Base-by-base conservation (phyloP, 2,888 invertebrate species). In the Axea sp. region DNA sequence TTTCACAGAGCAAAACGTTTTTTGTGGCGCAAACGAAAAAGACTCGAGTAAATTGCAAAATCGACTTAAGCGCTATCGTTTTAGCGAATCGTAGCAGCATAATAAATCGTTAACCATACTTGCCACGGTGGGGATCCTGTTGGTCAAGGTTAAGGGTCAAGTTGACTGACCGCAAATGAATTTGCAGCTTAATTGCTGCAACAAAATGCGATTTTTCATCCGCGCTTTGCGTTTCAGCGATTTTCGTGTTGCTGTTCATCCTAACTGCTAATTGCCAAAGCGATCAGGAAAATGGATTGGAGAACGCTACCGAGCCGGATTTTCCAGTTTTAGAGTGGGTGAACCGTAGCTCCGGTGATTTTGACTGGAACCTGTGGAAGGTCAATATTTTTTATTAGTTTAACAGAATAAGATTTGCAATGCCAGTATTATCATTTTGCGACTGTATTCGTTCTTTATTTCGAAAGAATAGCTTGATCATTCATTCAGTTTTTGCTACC, bases 301-400 rank as follows among this genome's bases (percentile, higher is more conserved):
- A 26, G 3, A 45, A 30, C 19, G 17, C 26, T n/a, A 31, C 14
- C 8, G 41, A 28, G 26, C 7, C 3, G 7, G 41, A 33, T 49
- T 39, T 39, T 9, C 9, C 35, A 8, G 5, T n/a, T 8, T 2
- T 17, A 14, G 47, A 59, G 12, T 28, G 22, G 28, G 79, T 79
- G 0, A 75, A 77, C 1, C 82, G 83, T 39, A 73, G 77, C 0
- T 84, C 80, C 59, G 81, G 64, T 41, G 51, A 72, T 0, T 87
- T 87, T 45, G 87, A 87, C 37, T 87, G 87, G 87, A 77, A 76
- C 11, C 47, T 86, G 7, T 81, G 80, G 43, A 81, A 79, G 77
- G 86, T 86, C 75, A 28, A 43, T 26, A 26, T 12, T 24, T 41
- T 41, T 24, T 12, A 39, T 39, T 4, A 39, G 11, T 14, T 14